Base-by-base conservation (phyloP, 2,797 vertebrate species). In the Clarias fuscus region DNA sequence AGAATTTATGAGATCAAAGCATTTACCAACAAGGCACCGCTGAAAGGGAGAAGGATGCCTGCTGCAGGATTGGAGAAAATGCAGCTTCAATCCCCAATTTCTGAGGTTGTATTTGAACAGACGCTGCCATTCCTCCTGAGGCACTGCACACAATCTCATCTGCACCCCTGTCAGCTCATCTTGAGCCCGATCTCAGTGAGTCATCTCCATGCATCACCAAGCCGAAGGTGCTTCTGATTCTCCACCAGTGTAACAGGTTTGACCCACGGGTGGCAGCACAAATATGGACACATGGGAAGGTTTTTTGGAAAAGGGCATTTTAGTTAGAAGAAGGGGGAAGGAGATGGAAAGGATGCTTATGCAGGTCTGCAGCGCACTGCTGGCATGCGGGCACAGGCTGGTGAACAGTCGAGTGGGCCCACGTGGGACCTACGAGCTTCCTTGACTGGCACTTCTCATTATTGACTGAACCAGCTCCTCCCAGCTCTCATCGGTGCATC, bases 1-100 rank as follows among this genome's bases (percentile, higher is more conserved):
- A 94, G 83, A 96, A 97, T 82, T 97, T 99, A 88, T 91, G 87
- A 93, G 86, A 77, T 94, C 37, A 85, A 89, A 77, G 58, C 93
- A 22, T 84, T 90, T 83, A 86, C 92, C 80, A 90, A 91, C 62
- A 95, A 96, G 91, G 94, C 92, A 84, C 93, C 92, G 71, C 89
- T 89, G 43, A 98, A 95, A 93, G 91, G 91, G 83, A 94, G 91
- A 85, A 95, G 92, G 85, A 95, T 92, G 61, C 53, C 75, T 0
- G 84, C 68, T 61, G 64, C 17, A 89, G 85, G 71, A 84, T 80
- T 67, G 56, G 70, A 90, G 27, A 94, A 93, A 88, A 91, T 85
- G 64, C 91, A 73, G 58, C 87, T 90, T 1, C 90, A 76, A 68
- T 88, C 93, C 40, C 87, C 90, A 0, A 40, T 93, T 48, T 94